Evolutionary conservation across 2,888 invertebrate species (phyloP).

Genomic region (Dioctria linearis): DNA sequence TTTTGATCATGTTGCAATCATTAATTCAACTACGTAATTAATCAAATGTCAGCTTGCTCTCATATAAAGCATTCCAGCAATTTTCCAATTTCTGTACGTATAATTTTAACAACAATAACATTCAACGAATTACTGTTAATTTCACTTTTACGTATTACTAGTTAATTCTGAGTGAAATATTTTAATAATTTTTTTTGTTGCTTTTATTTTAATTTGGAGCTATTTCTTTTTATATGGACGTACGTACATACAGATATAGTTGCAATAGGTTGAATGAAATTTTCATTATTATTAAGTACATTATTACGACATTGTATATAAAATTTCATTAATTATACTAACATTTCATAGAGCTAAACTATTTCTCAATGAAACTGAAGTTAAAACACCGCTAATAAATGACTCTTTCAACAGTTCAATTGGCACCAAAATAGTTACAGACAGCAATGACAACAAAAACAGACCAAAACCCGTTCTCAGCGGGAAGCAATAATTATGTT

Average conservation of each 20-base stretch:
- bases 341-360: no score
- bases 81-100: background rate
- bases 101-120: background rate
- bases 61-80: background rate
- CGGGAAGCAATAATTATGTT: conserved; percentile 37
- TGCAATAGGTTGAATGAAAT: no score
- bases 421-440: background rate
- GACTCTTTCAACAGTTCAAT: background rate
- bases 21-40: conserved; percentile 29
- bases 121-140: background rate
- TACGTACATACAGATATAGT: no score
- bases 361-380: no score
- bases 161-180: background rate
- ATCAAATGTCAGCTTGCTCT: background rate
- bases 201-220: no score
- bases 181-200: background rate
- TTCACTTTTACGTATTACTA: no score
- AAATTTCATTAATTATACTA: no score
- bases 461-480: conserved; percentile 16
- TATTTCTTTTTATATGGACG: no score
- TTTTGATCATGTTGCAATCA: conserved; percentile 24
- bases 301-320: no score
- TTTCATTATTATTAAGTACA: no score
- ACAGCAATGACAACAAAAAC: background rate
- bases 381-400: no score